Base-by-base conservation (phyloP, 2,113 vertebrate species). In the Nannobrachium achirus region DNA sequence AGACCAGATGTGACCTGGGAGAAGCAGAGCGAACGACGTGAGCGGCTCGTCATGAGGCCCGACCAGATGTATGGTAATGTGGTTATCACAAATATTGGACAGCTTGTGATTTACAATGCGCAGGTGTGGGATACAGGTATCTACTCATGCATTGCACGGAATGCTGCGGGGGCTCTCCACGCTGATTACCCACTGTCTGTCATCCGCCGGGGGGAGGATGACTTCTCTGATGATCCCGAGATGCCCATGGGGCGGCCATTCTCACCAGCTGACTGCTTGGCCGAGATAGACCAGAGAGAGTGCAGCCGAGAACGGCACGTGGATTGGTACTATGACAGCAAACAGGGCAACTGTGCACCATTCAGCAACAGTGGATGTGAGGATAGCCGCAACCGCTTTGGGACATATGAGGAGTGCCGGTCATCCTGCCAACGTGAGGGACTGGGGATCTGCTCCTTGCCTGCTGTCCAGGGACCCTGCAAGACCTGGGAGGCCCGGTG, bases 61-160 rank as follows among this genome's bases (percentile, higher is more conserved):
- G 98, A 99, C 85, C 97, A 96, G 86, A 98, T 99, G 96, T 98
- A 98, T 0, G 98, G 96, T 70, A 99, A 98, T 0, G 92, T 98
- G 59, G 98, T 98, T 3, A 95, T 98, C 72, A 99, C 98, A 69
- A 99, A 97, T 90, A 95, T 97, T 0, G 98, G 96, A 2, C 97
- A 99, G 90, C 92, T 99, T 6, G 97, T 99, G 44, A 94, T 99
- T 67, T 99, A 99, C 90, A 98, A 96, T 0, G 95, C 95, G 4
- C 94, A 93, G 85, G 89, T 92, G 0, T 94, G 95, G 83, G 98
- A 99, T 0, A 95, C 97, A 0, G 97, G 98, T 2, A 93, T 98
- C 68, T 99, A 99, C 76, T 97, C 94, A 0, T 99, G 98, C 79
- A 93, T 96, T 0, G 97, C 96, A 0, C 89, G 95, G 0, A 99